Evolutionary conservation across 23 tunicate species (phyloP), one percentile per base, ranked within the genome.

Genomic region (Pegea sp.): DNA sequence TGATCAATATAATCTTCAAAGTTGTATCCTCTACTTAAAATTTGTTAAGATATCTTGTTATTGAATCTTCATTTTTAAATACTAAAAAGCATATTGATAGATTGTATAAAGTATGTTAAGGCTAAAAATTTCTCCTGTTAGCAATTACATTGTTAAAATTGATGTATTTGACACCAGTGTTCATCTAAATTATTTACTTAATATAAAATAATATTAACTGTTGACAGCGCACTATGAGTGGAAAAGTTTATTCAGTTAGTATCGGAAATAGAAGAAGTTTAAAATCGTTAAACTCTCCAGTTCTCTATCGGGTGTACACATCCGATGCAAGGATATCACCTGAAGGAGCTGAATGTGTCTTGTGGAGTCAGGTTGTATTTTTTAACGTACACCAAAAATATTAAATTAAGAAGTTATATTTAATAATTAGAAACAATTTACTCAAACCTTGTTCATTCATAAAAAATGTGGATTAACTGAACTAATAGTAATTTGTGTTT

Each of bases 331-430:
- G 90, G 52, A 69, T 77, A 33, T 77, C 90, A 16, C 90, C 90
- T 0, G 42, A 69, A 69, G 76, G 76, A 1, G 76, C 90, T 8
- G 76, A 77, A 50, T 77, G 90, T 54, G 90, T 77, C 22, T 28
- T 77, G 7, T 77, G 90, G 90, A 69, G 64, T 34, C 70, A 77
- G 64, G 90, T 77, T 16, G n/a, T n/a, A n/a, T n/a, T n/a, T n/a
- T n/a, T n/a, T 42, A 38, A 38, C 16, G 46, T 16, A 8, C 46
- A 16, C 46, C 46, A 8, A 16, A 38, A 38, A 38, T 38, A 16
- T 38, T 16, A 38, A 38, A 38, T 16, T 38, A 38, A 8, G 46
- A 38, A 8, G 46, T 8, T 38, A 38, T 38, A 38, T 38, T n/a
- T n/a, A n/a, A n/a, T n/a, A n/a, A n/a, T n/a, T n/a, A n/a, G n/a